Base-by-base conservation (phyloP, 2,113 vertebrate genomes). In the Beaufortia kweichowensis region DNA sequence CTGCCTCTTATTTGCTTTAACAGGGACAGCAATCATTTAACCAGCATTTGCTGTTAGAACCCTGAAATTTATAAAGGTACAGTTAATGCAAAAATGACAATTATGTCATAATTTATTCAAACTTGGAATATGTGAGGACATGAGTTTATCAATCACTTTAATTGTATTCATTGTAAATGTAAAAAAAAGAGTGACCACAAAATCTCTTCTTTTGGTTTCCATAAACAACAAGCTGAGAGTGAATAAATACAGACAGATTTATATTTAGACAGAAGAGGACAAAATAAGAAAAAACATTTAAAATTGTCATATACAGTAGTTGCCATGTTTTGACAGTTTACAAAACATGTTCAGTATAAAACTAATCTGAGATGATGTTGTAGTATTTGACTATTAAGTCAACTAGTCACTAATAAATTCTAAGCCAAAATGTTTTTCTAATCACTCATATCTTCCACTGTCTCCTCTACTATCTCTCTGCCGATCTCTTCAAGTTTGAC, bases 401-500 rank as follows among this genome's bases (percentile, higher is more conserved):
- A 31, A 68, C 43, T 46, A 43, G 23, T 29, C 41, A 2, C 7
- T 1, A 39, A 24, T 55, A 62, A n/a, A 48, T 50, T 23, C 28
- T 31, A 35, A 15, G 35, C n/a, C 35, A n/a, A 55, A 48, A 46
- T 14, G 23, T n/a, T 39, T 9, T 43, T 43, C 87, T 79, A 90
- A 55, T 90, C 82, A 9, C 86, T 87, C 55, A 80, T 56, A 12
- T 89, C 87, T 62, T 78, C 84, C 4, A 85, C 61, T 21, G 1
- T 80, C n/a, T 79, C 78, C 46, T 90, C 87, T 12, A 86, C 86
- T 0, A 62, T 76, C 77, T 88, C 85, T 46, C 86, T 84, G 39
- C 90, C 90, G 5, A 92, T 91, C 85, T 89, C 91, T 80, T 93
- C 92, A 69, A 91, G 84, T 74, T 85, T 86, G 43, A 91, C 90